Evolutionary conservation across 2,888 invertebrate species (phyloP).

Genomic region (Harpalus rubripes): DNA sequence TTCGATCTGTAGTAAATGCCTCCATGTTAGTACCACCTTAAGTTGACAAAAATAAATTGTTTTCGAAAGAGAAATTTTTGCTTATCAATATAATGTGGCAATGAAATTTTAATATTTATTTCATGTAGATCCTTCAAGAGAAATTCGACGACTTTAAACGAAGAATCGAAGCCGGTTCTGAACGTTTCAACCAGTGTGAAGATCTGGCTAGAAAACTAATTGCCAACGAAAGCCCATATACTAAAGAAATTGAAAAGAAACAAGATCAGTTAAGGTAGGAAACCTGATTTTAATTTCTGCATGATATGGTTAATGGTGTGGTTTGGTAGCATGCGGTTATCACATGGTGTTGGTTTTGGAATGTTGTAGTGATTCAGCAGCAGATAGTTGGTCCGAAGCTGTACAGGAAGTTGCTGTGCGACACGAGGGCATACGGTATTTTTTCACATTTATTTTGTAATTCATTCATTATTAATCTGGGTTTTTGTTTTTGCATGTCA

Average conservation of each 20-base stretch:
- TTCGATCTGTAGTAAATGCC: too few relatives aligned
- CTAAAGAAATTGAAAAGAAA: slow-evolving; percentile 89
- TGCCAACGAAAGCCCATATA: slow-evolving; percentile 91
- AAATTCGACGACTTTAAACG: slow-evolving; percentile 97
- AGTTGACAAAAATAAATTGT: too few relatives aligned
- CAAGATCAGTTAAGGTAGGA: slow-evolving; percentile 92
- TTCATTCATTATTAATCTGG: slow-evolving; percentile 11
- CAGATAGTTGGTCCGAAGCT: slow-evolving; percentile 75
- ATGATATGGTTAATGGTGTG: slow-evolving; percentile 64
- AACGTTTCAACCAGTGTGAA: slow-evolving; percentile 94
- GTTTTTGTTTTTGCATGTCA: slow-evolving; percentile 1
- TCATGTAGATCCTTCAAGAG: slow-evolving; percentile 85
- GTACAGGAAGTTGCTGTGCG: slow-evolving; percentile 78
- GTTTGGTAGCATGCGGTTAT: slow-evolving; percentile 69
- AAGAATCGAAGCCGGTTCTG: slow-evolving; percentile 92
- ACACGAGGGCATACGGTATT: slow-evolving; percentile 79
- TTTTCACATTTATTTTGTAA: slow-evolving; percentile 55
- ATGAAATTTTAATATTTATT: slow-evolving; percentile 18
- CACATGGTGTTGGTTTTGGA: slow-evolving; percentile 74
- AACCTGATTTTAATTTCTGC: slow-evolving; percentile 54
- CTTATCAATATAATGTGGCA: background rate
- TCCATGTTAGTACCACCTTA: too few relatives aligned
- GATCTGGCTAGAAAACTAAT: slow-evolving; percentile 93
- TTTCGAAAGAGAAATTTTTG: background rate
- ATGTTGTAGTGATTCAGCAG: slow-evolving; percentile 74